Conservation (phyloP, 2,888 invertebrate genomes). For the Phragmatobia fuliginosa region DNA sequence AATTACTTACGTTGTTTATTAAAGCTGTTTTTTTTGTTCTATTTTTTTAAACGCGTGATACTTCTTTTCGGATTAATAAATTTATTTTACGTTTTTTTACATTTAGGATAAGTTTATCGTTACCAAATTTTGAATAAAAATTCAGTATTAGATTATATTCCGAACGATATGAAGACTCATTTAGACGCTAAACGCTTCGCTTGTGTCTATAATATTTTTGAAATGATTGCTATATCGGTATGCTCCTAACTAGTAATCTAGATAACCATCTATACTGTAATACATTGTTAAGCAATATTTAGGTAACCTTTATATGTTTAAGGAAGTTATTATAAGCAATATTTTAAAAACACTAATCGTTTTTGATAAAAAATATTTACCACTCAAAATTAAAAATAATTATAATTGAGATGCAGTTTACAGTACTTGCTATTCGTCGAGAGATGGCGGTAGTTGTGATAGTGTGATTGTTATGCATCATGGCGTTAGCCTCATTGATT, state of each 20-base stretch:
- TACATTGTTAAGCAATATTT: slow-evolving; percentile 28
- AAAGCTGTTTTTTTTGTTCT: no score
- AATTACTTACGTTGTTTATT: no score
- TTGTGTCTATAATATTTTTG: background rate
- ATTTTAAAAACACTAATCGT: slow-evolving; percentile 1
- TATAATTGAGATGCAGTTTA: background rate
- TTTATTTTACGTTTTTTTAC: no score
- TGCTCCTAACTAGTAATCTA: slow-evolving; percentile 10
- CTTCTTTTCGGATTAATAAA: no score
- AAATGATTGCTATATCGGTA: background rate
- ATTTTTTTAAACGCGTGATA: no score
- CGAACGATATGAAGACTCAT: background rate
- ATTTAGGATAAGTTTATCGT: no score
- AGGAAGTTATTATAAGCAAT: slow-evolving; percentile 17
- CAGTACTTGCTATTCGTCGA: slow-evolving; percentile 43
- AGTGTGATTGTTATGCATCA: background rate
- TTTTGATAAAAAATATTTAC: slow-evolving; percentile 8
- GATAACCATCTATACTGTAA: slow-evolving; percentile 40
- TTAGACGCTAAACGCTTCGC: background rate
- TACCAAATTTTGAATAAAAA: no score
- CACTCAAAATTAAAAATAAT: background rate
- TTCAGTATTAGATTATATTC: no score
- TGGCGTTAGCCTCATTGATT: background rate
- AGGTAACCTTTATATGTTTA: slow-evolving; percentile 16
- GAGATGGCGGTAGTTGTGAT: slow-evolving; percentile 50